Percentiles rank a stretch among this genome's conserved stretches.
These are phyloP conservation scores for Typhlomys cinereus DNA, from an alignment of 2,113 vertebrate genomes.

Conservation along the genomic window DNA sequence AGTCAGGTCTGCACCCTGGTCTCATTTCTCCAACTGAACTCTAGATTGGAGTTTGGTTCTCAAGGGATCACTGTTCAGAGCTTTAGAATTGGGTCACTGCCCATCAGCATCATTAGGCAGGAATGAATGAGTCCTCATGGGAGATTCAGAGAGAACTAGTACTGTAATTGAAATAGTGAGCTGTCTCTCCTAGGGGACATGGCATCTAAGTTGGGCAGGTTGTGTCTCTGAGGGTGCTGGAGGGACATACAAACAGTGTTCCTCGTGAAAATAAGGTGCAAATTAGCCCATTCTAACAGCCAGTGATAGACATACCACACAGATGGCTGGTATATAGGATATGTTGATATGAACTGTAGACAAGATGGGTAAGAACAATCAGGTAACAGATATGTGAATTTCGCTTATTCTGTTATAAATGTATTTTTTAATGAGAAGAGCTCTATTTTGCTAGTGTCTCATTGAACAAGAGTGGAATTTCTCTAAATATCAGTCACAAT, in stretches of 20 bases:
- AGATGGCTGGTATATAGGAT: background rate
- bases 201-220: conserved; percentile 19
- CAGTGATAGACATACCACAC: background rate
- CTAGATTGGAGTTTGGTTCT: background rate
- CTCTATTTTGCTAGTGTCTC: background rate
- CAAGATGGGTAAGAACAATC: background rate
- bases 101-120: conserved; percentile 68
- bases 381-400: background rate
- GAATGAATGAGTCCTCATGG: conserved; percentile 52
- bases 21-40: conserved; percentile 6
- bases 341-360: conserved; percentile 25
- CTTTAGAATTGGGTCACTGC: conserved; percentile 71
- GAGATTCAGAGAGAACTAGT: conserved; percentile 65
- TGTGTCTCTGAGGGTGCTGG: conserved; percentile 50
- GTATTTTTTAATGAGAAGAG: background rate
- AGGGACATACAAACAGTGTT: conserved; percentile 28
- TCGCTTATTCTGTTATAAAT: background rate
- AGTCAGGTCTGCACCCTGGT: background rate
- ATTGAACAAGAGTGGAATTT: background rate
- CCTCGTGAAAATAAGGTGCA: conserved; percentile 28
- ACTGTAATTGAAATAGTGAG: conserved; percentile 56
- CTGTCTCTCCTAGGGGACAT: conserved; percentile 48
- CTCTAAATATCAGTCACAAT: background rate
- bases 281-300: conserved; percentile 33
- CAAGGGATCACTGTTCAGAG: conserved; percentile 52